Evolutionary conservation across 1,140 invertebrate species (phyloP).

Genomic region (Bombus huntii): DNA sequence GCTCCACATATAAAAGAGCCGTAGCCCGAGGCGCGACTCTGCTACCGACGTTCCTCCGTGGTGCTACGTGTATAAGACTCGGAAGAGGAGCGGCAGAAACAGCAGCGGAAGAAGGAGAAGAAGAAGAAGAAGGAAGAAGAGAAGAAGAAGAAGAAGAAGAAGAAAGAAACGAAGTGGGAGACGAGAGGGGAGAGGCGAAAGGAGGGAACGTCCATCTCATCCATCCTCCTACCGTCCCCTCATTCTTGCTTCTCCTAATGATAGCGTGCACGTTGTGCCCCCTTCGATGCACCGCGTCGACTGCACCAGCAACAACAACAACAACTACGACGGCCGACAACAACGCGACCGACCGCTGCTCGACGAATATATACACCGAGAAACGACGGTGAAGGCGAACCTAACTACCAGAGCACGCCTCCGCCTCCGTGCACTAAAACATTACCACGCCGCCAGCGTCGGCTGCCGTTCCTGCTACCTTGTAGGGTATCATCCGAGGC

Average conservation of each 20-base stretch:
- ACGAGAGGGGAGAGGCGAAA: conserved; percentile 16
- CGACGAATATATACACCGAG: conserved; percentile 44
- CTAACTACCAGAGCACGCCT: conserved; percentile 73
- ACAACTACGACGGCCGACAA: conserved; percentile 25
- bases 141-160: conserved; percentile 8
- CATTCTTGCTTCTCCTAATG: conserved; percentile 75
- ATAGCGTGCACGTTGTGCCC: conserved; percentile 71
- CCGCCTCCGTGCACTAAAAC: conserved; percentile 69
- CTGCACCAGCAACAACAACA: conserved; percentile 41
- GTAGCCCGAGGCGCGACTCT: conserved; percentile 66
- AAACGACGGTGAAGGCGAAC: conserved; percentile 62
- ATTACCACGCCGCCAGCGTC: conserved; percentile 71
- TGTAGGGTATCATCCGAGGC: conserved; percentile 73
- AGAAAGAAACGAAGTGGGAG: conserved; percentile 20
- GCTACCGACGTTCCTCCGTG: conserved; percentile 68
- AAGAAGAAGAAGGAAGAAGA: background rate
- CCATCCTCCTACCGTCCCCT: conserved; percentile 68
- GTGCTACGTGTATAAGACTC: conserved; percentile 25
- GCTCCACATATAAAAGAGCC: conserved; percentile 70
- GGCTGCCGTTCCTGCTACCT: conserved; percentile 66
- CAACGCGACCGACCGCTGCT: conserved; percentile 32
- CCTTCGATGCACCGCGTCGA: conserved; percentile 61
- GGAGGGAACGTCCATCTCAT: conserved; percentile 64
- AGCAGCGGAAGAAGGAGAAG: conserved; percentile 26
- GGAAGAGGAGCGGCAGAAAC: conserved; percentile 34